A percentile compares a stretch with the other conserved stretches of the same genome.
Evolutionary conservation across 2,888 invertebrate species (phyloP).

Genomic region (Crematogaster levior): DNA sequence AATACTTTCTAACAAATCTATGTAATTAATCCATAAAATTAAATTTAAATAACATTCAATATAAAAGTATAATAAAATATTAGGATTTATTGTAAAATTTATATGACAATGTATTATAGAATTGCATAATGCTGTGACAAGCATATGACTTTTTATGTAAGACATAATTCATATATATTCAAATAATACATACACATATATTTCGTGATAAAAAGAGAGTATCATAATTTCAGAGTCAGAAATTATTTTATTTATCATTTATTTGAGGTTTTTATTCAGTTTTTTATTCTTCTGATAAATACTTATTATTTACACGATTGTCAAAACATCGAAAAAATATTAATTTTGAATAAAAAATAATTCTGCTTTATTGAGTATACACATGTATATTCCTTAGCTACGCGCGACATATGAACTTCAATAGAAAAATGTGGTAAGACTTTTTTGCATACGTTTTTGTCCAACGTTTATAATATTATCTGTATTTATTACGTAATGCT

Average conservation of each 20-base stretch:
- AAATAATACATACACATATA: neutral
- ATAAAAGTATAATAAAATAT: neutral
- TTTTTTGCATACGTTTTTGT: neutral
- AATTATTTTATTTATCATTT: neutral
- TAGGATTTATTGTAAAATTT: neutral
- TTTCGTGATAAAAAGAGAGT: neutral
- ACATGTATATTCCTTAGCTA: neutral
- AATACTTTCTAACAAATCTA: neutral
- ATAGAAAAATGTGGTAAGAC: neutral
- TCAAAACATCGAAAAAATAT: neutral
- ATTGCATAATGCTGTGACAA: neutral
- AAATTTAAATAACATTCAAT: neutral
- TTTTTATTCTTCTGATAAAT: neutral
- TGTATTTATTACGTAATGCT: constrained; percentile 26
- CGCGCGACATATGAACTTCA: neutral
- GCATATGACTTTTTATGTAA: neutral
- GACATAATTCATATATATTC: neutral
- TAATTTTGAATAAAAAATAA: neutral
- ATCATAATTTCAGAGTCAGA: neutral
- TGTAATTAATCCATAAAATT: neutral
- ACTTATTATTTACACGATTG: neutral
- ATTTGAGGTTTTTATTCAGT: no score
- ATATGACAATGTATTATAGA: neutral
- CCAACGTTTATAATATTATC: neutral
- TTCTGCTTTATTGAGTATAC: neutral